Base-by-base conservation (phyloP, 2,113 vertebrate genomes). In the Channa argus region DNA sequence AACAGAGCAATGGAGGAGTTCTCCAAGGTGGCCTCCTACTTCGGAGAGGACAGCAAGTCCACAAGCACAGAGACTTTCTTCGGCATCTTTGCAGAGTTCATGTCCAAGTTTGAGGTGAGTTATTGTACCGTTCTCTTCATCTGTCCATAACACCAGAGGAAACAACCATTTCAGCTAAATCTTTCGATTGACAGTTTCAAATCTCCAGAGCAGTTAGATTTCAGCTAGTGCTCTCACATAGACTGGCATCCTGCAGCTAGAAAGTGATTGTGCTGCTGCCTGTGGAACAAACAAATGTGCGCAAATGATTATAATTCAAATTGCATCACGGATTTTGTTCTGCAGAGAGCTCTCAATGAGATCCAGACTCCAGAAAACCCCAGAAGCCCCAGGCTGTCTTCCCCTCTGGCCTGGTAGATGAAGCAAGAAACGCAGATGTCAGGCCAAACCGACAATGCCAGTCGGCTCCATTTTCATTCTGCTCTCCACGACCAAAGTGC, bases 21-120 rank as follows among this genome's bases (percentile, higher is more conserved):
- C 88, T 64, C 91, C 85, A 97, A 95, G 80, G 96, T 97, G 39
- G 78, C 96, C 12, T 96, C 95, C 15, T 99, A 95, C 91, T 99
- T 99, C 0, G 98, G 98, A 41, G 98, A 99, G 71, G 97, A 99
- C 89, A 93, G 96, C 2, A 98, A 97, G 73, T 93, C 94, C 90
- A 95, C 96, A 33, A 97, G 93, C 52, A 98, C 97, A 0, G 98
- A 99, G 87, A 88, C 94, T 33, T 99, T 99, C 90, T 99, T 99
- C 3, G 97, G 95, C 86, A 99, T 99, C 88, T 99, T 99, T 49
- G 90, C 96, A 1, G 96, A 98, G 24, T 99, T 99, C 86, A 96
- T 98, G 51, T 95, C 95, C 88, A 99, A 99, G 91, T 99, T 99
- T 77, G 97, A 97, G 97, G 98, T 97, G 85, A 96, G 95, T 2